phyloP scores from a whole-genome alignment of 1,140 invertebrate species.

The Papilio dardanus region DNA sequence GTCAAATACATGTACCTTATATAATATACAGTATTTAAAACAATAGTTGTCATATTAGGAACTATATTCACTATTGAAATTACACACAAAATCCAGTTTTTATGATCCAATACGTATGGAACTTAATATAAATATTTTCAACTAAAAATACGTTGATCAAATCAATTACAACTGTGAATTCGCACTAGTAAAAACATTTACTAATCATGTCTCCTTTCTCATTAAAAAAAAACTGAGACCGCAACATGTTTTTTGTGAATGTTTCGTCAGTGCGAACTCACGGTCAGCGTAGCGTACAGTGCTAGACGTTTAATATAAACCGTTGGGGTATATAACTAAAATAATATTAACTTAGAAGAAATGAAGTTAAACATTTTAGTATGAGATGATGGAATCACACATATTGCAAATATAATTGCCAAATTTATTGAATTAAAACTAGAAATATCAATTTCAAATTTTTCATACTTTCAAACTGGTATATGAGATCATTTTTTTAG shows the following conservation, averaged over 20 bases:
- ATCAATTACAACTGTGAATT: neutral
- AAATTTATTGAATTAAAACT: constrained; percentile 19
- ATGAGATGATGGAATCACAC: constrained; percentile 40
- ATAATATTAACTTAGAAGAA: constrained; percentile 68
- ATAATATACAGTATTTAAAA: constrained; percentile 37
- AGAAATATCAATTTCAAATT: constrained; percentile 6
- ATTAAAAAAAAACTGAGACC: neutral
- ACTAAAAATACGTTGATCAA: constrained; percentile 12
- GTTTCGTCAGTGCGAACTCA: neutral
- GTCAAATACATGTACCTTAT: constrained; percentile 40
- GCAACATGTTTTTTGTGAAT: neutral
- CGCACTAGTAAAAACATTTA: neutral
- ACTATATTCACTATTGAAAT: constrained; percentile 46
- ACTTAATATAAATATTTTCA: neutral
- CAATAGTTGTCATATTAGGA: constrained; percentile 45
- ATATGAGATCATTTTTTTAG: constrained; percentile 23
- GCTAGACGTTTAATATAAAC: constrained; percentile 39
- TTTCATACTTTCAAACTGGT: constrained; percentile 11
- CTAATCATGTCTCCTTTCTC: neutral
- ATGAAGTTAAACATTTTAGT: constrained; percentile 74
- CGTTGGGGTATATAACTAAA: constrained; percentile 62
- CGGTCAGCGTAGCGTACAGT: neutral
- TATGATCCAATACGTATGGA: neutral
- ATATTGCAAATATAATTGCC: constrained; percentile 44
- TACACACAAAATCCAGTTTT: neutral